Conservation (phyloP, 1,140 invertebrate species). For the Pseudoatta argentina region DNA sequence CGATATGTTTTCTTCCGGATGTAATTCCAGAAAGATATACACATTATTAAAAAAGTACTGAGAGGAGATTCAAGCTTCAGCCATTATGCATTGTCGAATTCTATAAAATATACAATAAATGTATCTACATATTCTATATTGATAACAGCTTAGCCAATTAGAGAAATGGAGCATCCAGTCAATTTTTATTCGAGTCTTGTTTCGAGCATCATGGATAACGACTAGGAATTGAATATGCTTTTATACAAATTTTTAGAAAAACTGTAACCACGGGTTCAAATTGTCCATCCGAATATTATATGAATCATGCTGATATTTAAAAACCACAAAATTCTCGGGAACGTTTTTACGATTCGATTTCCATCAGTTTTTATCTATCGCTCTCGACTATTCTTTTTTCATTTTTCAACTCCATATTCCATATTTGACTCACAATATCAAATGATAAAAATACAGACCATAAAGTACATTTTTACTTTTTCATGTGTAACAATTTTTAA, state of each 20-base stretch:
- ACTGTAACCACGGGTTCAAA: not conserved
- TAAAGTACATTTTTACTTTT: not conserved
- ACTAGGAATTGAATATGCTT: constrained; percentile 19
- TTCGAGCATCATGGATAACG: not conserved
- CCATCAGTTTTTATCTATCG: not conserved
- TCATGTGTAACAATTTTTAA: not conserved
- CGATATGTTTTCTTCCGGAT: not conserved
- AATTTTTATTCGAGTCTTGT: constrained; percentile 46
- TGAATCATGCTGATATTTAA: not conserved
- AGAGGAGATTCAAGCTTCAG: constrained; percentile 35
- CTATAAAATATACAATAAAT: constrained; percentile 63
- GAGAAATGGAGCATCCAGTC: constrained; percentile 49
- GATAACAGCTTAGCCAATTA: constrained; percentile 70
- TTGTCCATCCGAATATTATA: not conserved
- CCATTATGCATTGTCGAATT: not conserved
- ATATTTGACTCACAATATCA: not conserved
- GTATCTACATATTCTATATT: constrained; percentile 38
- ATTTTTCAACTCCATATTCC: not conserved
- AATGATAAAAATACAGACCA: not conserved
- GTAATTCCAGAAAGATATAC: not conserved
- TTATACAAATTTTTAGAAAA: constrained; percentile 13
- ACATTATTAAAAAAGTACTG: not conserved
- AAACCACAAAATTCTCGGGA: not conserved
- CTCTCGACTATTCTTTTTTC: not conserved
- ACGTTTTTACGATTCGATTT: not conserved